A percentile compares a stretch with the other conserved stretches of the same genome.
Evolutionary conservation across 2,113 vertebrate species (phyloP).

Genomic region (Pterocles gutturalis): DNA sequence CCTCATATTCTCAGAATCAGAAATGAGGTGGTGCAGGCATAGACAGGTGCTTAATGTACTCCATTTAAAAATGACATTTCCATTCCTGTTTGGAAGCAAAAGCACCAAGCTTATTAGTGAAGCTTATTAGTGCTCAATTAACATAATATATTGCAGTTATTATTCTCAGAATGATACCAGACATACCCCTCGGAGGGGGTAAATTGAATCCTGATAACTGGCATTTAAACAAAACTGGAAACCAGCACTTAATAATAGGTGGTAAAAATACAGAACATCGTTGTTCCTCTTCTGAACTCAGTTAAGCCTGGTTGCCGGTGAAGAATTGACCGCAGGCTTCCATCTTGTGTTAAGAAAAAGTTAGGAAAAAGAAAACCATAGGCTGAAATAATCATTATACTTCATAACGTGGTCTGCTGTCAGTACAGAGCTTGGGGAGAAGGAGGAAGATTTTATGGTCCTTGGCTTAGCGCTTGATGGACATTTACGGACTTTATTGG

Average conservation of each 20-base stretch:
- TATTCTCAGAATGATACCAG: slow-evolving; percentile 64
- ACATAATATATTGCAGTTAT: slow-evolving; percentile 64
- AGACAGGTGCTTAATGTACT: slow-evolving; percentile 3
- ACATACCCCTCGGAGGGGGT: slow-evolving; percentile 33
- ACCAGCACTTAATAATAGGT: slow-evolving; percentile 47
- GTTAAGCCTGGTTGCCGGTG: not conserved
- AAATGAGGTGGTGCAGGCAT: not conserved
- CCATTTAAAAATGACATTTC: slow-evolving; percentile 31
- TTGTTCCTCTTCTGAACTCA: slow-evolving; percentile 1
- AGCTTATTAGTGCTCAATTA: slow-evolving; percentile 66
- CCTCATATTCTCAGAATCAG: not conserved
- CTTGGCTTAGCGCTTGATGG: not conserved
- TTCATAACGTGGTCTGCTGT: not conserved
- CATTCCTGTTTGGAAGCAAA: slow-evolving; percentile 54
- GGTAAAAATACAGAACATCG: slow-evolving; percentile 17
- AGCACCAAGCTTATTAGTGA: slow-evolving; percentile 3
- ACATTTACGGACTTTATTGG: not conserved
- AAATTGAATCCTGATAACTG: slow-evolving; percentile 70
- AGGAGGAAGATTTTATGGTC: not conserved
- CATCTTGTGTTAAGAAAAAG: not conserved
- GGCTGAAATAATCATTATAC: not conserved
- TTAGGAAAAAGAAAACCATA: not conserved
- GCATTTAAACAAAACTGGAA: slow-evolving; percentile 63
- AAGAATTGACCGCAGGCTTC: not conserved
- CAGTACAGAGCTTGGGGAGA: not conserved